Base-by-base conservation (phyloP, 2,888 invertebrate genomes). In the Athalia cordata region DNA sequence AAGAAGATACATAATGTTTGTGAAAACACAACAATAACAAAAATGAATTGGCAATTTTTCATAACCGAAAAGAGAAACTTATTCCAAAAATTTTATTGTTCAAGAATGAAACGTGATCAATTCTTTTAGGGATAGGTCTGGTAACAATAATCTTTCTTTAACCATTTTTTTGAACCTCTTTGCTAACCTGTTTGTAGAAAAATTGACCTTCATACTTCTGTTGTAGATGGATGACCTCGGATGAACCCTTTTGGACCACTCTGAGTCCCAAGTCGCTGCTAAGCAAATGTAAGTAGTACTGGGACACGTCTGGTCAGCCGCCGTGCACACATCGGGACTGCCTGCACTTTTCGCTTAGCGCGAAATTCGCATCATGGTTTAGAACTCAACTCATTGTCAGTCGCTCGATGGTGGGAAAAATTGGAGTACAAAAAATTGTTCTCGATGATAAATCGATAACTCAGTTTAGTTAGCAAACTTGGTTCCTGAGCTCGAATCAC, bases 251-350 rank as follows among this genome's bases (percentile, higher is more conserved):
- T 72, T 59, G 13, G 57, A 72, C 55, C 59, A 72, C 57, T 72
- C 52, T 11, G 47, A 9, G 57, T 13, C 15, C 15, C 72, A 47
- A 57, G 47, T 72, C 13, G 59, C 13, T 59, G 29, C 9, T 47
- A n/a, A 6, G 13, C 45, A 72, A 59, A 45, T 59, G 57, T 72
- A 72, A 72, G 72, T 72, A 72, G 72, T 72, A 47, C 47, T 45
- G 45, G 70, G 57, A 52, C 57, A 47, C 72, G 72, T 59, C 72
- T 72, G 57, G 72, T 72, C 72, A 59, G 57, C 72, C 72, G 59
- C 59, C 45, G 72, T 29, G 2, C 29, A 29, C 45, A 47, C 72
- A 59, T 59, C 59, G 57, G 57, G 72, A 47, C 72, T 52, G 57
- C 72, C 72, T 59, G 47, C 45, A 59, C 52, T 45, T 72, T 45